Base-by-base conservation (phyloP, 2,888 invertebrate genomes). In the Deroplatys truncata region DNA sequence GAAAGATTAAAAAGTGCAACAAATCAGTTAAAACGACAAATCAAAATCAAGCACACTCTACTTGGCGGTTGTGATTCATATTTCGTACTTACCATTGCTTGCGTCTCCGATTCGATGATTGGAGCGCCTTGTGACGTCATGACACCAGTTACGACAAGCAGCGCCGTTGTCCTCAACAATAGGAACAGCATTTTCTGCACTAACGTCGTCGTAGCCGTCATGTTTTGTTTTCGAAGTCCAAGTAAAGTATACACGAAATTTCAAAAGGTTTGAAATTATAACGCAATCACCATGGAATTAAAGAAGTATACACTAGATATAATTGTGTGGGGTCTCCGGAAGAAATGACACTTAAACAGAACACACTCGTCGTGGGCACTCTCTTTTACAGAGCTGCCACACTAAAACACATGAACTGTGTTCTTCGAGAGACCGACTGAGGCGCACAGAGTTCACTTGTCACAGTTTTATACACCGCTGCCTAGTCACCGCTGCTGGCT, bases 71-170 rank as follows among this genome's bases (percentile, higher is more conserved):
- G 56, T 43, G 20, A 20, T 72, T 72, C 25, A 43, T 43, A 82
- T 28, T 31, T n/a, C 85, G 10, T 35, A 90, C 90, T 90, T 85
- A 90, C 90, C 90, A 90, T 90, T n/a, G 90, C 90, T 84, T 90
- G 90, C n/a, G 90, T 90, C 28, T 90, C 90, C n/a, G 90, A 90
- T 35, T 90, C 85, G 20, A 90, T 86, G 9, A 88, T 49, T 1
- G 88, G 84, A n/a, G 89, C 84, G 29, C n/a, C 84, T 9, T 29
- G 56, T 72, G 56, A 49, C 82, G 35, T 31, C 83, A 87, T n/a
- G 84, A 84, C 28, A n/a, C 56, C 35, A 28, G 84, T 35, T 20
- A 86, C 28, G 10, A 28, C 25, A 8, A 85, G 9, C 43, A 89
- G 31, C 15, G 82, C 4, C 72, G 29, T 85, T 82, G 85, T 89